phyloP scores from a whole-genome alignment of 2,113 vertebrate species.

The Osmerus mordax region DNA sequence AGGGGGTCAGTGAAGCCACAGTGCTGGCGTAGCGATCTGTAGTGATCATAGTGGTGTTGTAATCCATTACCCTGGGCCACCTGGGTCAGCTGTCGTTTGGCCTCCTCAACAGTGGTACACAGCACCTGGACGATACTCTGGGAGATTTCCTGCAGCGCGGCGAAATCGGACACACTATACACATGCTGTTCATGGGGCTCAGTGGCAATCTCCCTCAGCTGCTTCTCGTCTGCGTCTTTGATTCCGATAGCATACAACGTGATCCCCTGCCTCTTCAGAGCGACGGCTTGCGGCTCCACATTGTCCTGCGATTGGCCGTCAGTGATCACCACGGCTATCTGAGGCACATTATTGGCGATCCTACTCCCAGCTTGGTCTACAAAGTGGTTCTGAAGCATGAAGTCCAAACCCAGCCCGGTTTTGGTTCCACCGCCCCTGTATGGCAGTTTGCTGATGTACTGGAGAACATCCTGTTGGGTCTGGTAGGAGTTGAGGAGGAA shows the following conservation, averaged over 20 bases:
- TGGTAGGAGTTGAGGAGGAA: slow-evolving; percentile 81
- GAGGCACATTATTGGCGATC: slow-evolving; percentile 68
- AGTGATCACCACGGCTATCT: slow-evolving; percentile 78
- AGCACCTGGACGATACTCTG: slow-evolving; percentile 67
- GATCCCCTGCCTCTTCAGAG: slow-evolving; percentile 66
- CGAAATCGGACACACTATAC: slow-evolving; percentile 63
- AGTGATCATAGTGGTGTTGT: not conserved
- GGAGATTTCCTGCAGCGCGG: slow-evolving; percentile 46
- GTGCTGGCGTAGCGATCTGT: not conserved
- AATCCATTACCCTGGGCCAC: slow-evolving; percentile 49
- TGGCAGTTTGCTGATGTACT: slow-evolving; percentile 74
- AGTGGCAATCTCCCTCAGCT: slow-evolving; percentile 70
- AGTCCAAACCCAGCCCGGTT: slow-evolving; percentile 81
- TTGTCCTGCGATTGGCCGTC: slow-evolving; percentile 67
- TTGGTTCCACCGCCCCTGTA: slow-evolving; percentile 76
- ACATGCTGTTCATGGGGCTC: slow-evolving; percentile 62
- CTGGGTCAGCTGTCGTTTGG: slow-evolving; percentile 24
- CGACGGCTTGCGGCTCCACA: slow-evolving; percentile 66
- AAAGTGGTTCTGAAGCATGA: slow-evolving; percentile 79
- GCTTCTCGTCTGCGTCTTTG: slow-evolving; percentile 72
- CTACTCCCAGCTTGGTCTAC: slow-evolving; percentile 80
- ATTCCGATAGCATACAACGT: slow-evolving; percentile 81
- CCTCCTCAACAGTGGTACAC: slow-evolving; percentile 70
- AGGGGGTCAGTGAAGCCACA: not conserved
- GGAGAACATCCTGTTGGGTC: slow-evolving; percentile 71